These are phyloP conservation scores for Orchestes rusci DNA, from an alignment of 2,888 invertebrate species.

Conservation along the genomic window DNA sequence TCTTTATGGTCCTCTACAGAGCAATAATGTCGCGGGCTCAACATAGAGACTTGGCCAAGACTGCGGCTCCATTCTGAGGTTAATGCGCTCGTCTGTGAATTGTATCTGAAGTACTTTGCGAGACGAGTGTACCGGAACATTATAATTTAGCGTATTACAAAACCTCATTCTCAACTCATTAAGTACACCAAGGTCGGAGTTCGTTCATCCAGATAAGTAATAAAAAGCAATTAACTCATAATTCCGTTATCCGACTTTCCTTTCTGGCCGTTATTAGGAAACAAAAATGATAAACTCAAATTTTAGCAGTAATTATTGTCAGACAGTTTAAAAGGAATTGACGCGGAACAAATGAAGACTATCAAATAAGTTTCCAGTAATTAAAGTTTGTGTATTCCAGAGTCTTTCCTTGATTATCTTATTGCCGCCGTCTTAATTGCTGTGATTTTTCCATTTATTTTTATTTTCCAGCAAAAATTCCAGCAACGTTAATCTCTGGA, in stretches of 20 bases:
- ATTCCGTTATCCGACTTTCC: conserved; percentile 25
- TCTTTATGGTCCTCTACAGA: conserved; percentile 36
- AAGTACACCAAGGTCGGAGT: too few relatives aligned
- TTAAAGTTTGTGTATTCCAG: conserved; percentile 20
- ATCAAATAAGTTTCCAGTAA: conserved; percentile 23
- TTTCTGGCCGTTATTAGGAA: conserved; percentile 21
- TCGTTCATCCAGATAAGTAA: conserved; percentile 24
- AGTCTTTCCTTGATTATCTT: too few relatives aligned
- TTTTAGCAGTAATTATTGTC: conserved; percentile 24
- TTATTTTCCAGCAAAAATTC: too few relatives aligned
- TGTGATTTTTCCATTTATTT: too few relatives aligned
- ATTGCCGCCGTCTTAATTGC: too few relatives aligned
- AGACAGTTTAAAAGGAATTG: conserved; percentile 23
- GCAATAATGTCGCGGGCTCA: conserved; percentile 33
- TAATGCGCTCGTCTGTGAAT: too few relatives aligned
- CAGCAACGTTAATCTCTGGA: too few relatives aligned
- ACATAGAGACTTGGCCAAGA: conserved; percentile 20
- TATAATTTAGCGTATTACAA: too few relatives aligned
- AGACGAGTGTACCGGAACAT: too few relatives aligned
- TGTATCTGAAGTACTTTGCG: too few relatives aligned
- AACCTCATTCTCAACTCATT: too few relatives aligned
- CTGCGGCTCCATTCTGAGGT: too few relatives aligned
- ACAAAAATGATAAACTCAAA: conserved; percentile 26
- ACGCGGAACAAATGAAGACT: conserved; percentile 23
- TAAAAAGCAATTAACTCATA: conserved; percentile 25